Conservation (phyloP, 2,888 invertebrate genomes). For the Proisotoma minuta region DNA sequence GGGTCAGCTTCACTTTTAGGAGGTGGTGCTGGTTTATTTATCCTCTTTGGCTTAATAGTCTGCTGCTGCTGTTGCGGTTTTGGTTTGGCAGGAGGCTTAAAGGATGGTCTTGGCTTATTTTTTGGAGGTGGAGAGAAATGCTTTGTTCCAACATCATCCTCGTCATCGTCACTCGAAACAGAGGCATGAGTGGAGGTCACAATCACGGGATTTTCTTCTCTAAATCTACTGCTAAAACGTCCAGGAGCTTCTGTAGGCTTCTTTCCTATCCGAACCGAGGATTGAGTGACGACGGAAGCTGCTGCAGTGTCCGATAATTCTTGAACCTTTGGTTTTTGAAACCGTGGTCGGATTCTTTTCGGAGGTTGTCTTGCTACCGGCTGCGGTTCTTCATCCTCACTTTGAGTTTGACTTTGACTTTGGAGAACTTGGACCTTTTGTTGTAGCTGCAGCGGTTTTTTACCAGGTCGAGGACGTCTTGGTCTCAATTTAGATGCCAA, state of each 20-base stretch:
- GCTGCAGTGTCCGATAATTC: neutral
- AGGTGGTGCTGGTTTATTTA: neutral
- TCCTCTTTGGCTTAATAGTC: slow-evolving; percentile 9
- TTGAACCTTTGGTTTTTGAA: neutral
- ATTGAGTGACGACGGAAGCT: slow-evolving; percentile 28
- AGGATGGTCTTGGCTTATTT: slow-evolving; percentile 23
- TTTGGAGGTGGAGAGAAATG: slow-evolving; percentile 20
- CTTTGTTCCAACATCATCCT: neutral
- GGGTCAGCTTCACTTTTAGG: neutral
- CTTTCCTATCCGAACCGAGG: slow-evolving; percentile 34
- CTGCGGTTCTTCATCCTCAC: slow-evolving; percentile 5
- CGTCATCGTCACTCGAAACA: neutral
- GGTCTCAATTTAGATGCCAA: neutral
- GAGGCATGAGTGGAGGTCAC: slow-evolving; percentile 13
- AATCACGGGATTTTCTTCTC: slow-evolving; percentile 21
- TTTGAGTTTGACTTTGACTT: neutral
- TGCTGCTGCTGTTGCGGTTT: neutral
- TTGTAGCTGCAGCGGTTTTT: neutral
- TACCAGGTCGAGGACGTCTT: neutral
- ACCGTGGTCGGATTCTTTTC: neutral
- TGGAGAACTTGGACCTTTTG: slow-evolving; percentile 16
- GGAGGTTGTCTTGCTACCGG: neutral
- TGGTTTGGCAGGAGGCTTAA: slow-evolving; percentile 27
- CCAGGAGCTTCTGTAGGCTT: slow-evolving; percentile 45
- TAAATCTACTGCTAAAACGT: slow-evolving; percentile 41